phyloP scores from a whole-genome alignment of 2,113 vertebrate species.

The Brachyhypopomus occidentalis region DNA sequence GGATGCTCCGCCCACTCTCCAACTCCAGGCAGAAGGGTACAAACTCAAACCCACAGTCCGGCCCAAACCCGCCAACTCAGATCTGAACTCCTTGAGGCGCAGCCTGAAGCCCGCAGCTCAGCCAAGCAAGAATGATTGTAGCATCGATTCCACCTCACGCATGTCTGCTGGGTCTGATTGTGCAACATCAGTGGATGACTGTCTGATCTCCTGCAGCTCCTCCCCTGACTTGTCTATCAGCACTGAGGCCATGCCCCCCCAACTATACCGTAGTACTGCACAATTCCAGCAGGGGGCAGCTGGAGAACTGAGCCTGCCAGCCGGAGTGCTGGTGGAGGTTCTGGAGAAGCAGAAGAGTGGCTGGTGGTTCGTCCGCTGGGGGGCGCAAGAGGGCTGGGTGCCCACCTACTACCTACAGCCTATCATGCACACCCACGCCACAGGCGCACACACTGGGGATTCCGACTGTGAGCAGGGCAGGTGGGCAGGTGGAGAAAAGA shows the following conservation, averaged over 20 bases:
- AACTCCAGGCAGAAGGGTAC: conserved; percentile 59
- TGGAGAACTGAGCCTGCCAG: conserved; percentile 91
- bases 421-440: conserved; percentile 71
- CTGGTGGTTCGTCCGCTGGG: conserved; percentile 92
- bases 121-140: conserved; percentile 80
- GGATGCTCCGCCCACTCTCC: not conserved
- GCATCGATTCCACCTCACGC: conserved; percentile 67
- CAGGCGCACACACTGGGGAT: conserved; percentile 60
- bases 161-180: conserved; percentile 87
- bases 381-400: conserved; percentile 90
- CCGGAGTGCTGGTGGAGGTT: conserved; percentile 86
- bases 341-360: conserved; percentile 91
- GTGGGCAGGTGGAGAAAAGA: not conserved
- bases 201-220: conserved; percentile 77
- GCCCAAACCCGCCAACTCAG: conserved; percentile 92
- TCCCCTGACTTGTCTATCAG: conserved; percentile 77
- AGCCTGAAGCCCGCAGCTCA: conserved; percentile 87
- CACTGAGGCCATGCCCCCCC: not conserved
- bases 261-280: conserved; percentile 22
- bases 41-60: conserved; percentile 89
- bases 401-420: conserved; percentile 90
- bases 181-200: conserved; percentile 76
- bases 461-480: not conserved
- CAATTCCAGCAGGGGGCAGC: conserved; percentile 85
- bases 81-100: conserved; percentile 87